Evolutionary conservation across 2,113 vertebrate species (phyloP).

Genomic region (Lanius ludovicianus): DNA sequence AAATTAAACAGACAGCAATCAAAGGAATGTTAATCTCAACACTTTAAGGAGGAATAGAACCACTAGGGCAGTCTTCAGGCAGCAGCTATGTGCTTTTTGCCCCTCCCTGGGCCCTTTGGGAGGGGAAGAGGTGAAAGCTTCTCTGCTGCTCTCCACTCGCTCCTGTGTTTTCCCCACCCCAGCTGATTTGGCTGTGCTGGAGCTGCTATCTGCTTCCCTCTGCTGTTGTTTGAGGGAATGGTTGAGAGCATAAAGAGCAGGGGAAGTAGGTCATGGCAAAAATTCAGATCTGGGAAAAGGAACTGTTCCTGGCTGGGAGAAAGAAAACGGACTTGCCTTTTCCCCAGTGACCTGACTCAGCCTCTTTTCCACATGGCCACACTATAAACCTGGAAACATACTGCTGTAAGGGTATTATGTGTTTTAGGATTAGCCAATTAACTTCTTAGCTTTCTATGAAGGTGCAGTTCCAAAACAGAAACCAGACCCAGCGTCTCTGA

Average conservation of each 20-base stretch:
- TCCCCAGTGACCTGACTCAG: slow-evolving; percentile 44
- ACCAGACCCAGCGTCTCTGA: slow-evolving; percentile 16
- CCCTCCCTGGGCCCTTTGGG: background rate
- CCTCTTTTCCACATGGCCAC: slow-evolving; percentile 16
- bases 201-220: slow-evolving; percentile 58
- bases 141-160: background rate
- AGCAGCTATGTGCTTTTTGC: background rate
- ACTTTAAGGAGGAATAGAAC: background rate
- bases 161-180: slow-evolving; percentile 20
- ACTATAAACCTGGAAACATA: slow-evolving; percentile 38
- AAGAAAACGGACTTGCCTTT: slow-evolving; percentile 23
- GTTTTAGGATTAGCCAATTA: slow-evolving; percentile 57
- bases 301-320: background rate
- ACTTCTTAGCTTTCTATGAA: slow-evolving; percentile 57
- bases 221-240: slow-evolving; percentile 53
- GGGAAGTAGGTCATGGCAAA: slow-evolving; percentile 45
- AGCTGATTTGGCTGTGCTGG: slow-evolving; percentile 19
- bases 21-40: background rate
- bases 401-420: slow-evolving; percentile 31
- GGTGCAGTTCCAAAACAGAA: slow-evolving; percentile 51
- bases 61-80: background rate
- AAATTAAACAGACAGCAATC: background rate
- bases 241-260: slow-evolving; percentile 17
- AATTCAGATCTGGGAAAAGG: background rate
- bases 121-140: background rate